Percentiles rank a stretch among this genome's conserved stretches.
These are phyloP conservation scores for Stramonita haemastoma DNA, from an alignment of 2,888 invertebrate species.

Conservation along the genomic window DNA sequence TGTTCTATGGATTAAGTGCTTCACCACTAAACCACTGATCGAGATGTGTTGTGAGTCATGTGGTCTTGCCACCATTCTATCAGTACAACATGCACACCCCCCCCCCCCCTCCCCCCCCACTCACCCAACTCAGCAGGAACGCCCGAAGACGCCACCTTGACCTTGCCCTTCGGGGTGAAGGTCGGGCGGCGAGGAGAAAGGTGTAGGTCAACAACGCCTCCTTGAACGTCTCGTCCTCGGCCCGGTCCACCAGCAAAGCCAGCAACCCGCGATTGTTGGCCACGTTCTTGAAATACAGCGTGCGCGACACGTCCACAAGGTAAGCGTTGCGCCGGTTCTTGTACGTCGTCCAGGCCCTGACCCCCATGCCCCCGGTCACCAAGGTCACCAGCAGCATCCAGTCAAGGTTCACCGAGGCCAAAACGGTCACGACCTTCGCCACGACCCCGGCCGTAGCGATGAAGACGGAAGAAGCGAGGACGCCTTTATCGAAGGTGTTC, in stretches of 20 bases:
- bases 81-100: background rate
- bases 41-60: too few relatives aligned
- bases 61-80: too few relatives aligned
- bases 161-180: conserved; percentile 52
- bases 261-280: conserved; percentile 75
- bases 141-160: background rate
- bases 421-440: conserved; percentile 67
- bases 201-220: conserved; percentile 73
- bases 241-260: conserved; percentile 73
- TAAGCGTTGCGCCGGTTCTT: conserved; percentile 70
- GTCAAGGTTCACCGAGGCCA: conserved; percentile 59
- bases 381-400: conserved; percentile 67
- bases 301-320: conserved; percentile 67
- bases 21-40: too few relatives aligned
- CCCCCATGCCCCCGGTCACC: conserved; percentile 61
- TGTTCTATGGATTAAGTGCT: too few relatives aligned
- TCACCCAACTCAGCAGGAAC: conserved; percentile 54
- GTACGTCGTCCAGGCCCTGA: conserved; percentile 65
- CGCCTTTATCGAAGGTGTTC: conserved; percentile 64
- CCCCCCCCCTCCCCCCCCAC: background rate
- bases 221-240: conserved; percentile 76
- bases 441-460: conserved; percentile 64
- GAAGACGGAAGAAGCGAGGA: conserved; percentile 59
- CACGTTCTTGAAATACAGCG: conserved; percentile 75
- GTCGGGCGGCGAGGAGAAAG: conserved; percentile 69